A percentile compares a stretch with the other conserved stretches of the same genome.
phyloP scores from a whole-genome alignment of 2,797 vertebrate genomes.

The Aphelocoma californica region DNA sequence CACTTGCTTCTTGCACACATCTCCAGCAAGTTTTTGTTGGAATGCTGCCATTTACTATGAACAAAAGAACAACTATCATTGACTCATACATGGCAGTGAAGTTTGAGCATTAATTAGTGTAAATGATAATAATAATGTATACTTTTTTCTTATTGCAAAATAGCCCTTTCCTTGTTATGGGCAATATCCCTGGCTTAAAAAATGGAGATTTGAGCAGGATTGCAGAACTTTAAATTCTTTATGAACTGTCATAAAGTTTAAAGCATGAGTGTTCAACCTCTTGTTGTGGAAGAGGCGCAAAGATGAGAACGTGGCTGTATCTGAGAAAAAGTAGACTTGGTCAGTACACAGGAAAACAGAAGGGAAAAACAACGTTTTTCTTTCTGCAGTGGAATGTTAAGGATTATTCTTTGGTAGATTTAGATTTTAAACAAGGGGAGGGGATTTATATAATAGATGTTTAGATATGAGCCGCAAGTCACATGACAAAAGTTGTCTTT shows the following conservation, averaged over 20 bases:
- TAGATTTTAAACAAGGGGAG: neutral
- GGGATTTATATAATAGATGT: neutral
- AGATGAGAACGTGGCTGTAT: neutral
- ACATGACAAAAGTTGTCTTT: neutral
- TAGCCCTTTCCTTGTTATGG: neutral
- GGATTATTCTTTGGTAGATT: neutral
- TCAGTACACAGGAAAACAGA: neutral
- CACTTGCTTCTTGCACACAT: neutral
- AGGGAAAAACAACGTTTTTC: neutral
- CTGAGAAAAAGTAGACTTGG: neutral
- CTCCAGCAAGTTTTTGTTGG: neutral
- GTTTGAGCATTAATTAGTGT: neutral
- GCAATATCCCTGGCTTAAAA: neutral
- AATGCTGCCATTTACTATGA: neutral
- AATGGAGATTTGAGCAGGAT: neutral
- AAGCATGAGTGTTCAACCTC: neutral
- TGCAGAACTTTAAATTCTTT: neutral
- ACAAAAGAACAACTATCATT: neutral
- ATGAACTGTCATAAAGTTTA: neutral
- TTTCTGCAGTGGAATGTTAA: neutral
- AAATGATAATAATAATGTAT: neutral
- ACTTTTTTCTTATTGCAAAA: neutral
- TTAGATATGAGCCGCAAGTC: neutral
- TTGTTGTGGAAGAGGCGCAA: neutral
- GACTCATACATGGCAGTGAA: neutral